Evolutionary conservation across 2,888 invertebrate species (phyloP).

Genomic region (Drosophila suboccidentalis): DNA sequence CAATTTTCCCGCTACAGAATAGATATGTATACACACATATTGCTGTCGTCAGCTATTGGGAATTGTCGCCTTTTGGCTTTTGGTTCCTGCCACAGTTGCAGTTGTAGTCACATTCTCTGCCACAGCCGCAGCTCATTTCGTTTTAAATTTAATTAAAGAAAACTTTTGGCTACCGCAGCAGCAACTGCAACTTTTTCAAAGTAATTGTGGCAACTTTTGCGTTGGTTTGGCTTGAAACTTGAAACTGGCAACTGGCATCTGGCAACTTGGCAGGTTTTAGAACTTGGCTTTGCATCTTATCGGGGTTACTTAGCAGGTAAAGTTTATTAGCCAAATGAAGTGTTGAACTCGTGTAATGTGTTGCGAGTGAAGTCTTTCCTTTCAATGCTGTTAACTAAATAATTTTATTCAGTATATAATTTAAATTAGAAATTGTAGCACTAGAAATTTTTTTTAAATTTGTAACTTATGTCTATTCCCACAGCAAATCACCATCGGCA

Average conservation of each 20-base stretch:
- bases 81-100: conserved; percentile 8
- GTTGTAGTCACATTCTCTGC: conserved; percentile 4
- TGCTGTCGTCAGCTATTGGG: conserved; percentile 37
- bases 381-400: conserved; percentile 11
- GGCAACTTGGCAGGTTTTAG: conserved; percentile 47
- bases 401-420: conserved; percentile 36
- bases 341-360: conserved; percentile 47
- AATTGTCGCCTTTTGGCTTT: conserved; percentile 26
- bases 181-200: conserved; percentile 71
- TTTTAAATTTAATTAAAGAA: conserved; percentile 80
- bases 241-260: conserved; percentile 37
- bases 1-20: neutral
- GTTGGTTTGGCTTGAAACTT: conserved; percentile 43
- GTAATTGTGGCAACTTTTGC: conserved; percentile 78
- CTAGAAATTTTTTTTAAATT: neutral
- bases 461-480: conserved; percentile 2
- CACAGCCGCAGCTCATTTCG: conserved; percentile 69
- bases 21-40: neutral
- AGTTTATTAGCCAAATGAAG: conserved; percentile 76
- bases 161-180: conserved; percentile 58
- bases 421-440: conserved; percentile 8
- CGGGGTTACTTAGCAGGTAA: conserved; percentile 26
- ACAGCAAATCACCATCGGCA: conserved; percentile 96
- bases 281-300: conserved; percentile 36
- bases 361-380: conserved; percentile 5